Conservation (phyloP, 2,113 vertebrate genomes). For the Candoia aspera region DNA sequence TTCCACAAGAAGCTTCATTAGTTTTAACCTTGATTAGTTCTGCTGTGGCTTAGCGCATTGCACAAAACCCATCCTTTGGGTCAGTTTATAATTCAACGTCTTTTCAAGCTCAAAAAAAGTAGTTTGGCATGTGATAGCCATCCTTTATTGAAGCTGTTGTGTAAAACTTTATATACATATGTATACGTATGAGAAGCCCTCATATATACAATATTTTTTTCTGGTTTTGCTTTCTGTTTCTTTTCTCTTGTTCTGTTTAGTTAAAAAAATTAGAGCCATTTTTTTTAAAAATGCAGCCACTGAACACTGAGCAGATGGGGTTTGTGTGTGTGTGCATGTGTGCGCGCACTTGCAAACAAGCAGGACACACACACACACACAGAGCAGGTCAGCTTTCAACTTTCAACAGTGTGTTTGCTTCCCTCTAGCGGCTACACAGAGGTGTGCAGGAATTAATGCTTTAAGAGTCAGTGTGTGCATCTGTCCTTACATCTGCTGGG, state of each 20-base stretch:
- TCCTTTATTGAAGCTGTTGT: too few relatives aligned
- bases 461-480: neutral
- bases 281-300: neutral
- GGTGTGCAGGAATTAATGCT: neutral
- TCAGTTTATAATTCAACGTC: too few relatives aligned
- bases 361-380: too few relatives aligned
- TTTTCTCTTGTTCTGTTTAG: neutral
- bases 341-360: neutral
- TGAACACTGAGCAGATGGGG: neutral
- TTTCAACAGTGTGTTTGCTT: neutral
- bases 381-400: too few relatives aligned
- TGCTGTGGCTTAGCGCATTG: too few relatives aligned
- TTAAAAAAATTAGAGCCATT: neutral
- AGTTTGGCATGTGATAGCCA: too few relatives aligned
- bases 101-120: too few relatives aligned
- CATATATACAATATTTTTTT: neutral
- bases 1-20: too few relatives aligned
- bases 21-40: too few relatives aligned
- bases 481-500: neutral
- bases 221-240: neutral
- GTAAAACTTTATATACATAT: neutral
- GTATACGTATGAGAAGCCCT: neutral
- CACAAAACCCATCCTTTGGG: too few relatives aligned
- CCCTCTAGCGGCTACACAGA: constrained; percentile 15
- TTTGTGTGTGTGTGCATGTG: too few relatives aligned